Conservation (phyloP, 2,888 invertebrate genomes). For the Philonicus albiceps region DNA sequence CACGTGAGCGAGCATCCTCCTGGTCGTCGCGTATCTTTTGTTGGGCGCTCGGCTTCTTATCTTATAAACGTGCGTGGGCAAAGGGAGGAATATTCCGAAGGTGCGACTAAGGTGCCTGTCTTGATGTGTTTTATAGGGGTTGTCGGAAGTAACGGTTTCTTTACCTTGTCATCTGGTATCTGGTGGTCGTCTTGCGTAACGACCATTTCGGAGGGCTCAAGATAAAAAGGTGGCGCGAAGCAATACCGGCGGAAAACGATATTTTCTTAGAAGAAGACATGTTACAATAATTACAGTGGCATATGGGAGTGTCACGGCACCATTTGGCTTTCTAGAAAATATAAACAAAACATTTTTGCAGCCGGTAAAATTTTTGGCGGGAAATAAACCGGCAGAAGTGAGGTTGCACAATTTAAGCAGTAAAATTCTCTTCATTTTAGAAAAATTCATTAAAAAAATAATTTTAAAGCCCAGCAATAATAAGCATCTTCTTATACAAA, state of each 20-base stretch:
- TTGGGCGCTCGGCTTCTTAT: not conserved
- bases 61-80: not conserved
- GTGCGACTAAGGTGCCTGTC: not conserved
- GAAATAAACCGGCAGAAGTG: not conserved
- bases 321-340: not conserved
- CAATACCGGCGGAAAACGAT: not conserved
- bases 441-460: not conserved
- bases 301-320: not conserved
- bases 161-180: conserved; percentile 22
- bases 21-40: not conserved
- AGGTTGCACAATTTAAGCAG: not conserved
- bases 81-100: not conserved
- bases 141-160: conserved; percentile 24
- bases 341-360: not conserved
- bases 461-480: not conserved
- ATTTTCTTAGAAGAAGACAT: not conserved
- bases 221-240: not conserved
- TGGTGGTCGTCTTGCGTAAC: not conserved
- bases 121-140: not conserved
- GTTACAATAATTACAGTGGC: not conserved
- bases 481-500: not conserved
- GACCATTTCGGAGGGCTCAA: not conserved
- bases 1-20: not conserved
- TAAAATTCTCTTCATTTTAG: too few species aligned
- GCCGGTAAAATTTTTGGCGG: not conserved